Evolutionary conservation across 2,888 invertebrate genomes (phyloP).

Genomic region (Holacanthella duospinosa): DNA sequence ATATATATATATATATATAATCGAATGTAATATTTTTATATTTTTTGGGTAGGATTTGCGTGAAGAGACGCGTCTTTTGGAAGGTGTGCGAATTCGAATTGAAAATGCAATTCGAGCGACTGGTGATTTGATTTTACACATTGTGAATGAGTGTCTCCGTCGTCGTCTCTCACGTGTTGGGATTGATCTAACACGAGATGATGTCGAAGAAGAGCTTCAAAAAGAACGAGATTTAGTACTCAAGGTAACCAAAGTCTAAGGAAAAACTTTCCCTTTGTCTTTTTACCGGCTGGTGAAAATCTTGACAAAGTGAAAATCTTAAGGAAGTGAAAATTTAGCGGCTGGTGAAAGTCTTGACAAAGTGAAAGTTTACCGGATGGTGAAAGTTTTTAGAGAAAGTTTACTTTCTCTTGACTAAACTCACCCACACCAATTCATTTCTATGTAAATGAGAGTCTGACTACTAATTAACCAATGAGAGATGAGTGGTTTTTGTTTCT

Average conservation of each 20-base stretch:
- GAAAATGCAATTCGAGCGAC: slow-evolving; percentile 36
- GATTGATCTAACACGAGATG: slow-evolving; percentile 63
- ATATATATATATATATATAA: too few species aligned
- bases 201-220: slow-evolving; percentile 64
- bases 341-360: background rate
- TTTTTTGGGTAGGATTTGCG: slow-evolving; percentile 25
- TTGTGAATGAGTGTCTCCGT: slow-evolving; percentile 63
- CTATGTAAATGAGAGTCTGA: background rate
- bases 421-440: background rate
- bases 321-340: too few species aligned
- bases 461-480: too few species aligned
- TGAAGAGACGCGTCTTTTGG: slow-evolving; percentile 31
- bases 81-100: slow-evolving; percentile 30
- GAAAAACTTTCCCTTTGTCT: background rate
- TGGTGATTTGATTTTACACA: slow-evolving; percentile 41
- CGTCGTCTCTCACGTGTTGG: slow-evolving; percentile 57
- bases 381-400: too few species aligned
- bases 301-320: background rate
- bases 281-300: background rate
- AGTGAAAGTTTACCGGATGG: too few species aligned
- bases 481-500: too few species aligned
- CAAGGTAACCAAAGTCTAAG: slow-evolving; percentile 5
- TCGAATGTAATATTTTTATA: background rate
- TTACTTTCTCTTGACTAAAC: too few species aligned
- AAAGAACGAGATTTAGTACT: slow-evolving; percentile 43